Base-by-base conservation (phyloP, 2,797 vertebrate species). In the Acanthis flammea region DNA sequence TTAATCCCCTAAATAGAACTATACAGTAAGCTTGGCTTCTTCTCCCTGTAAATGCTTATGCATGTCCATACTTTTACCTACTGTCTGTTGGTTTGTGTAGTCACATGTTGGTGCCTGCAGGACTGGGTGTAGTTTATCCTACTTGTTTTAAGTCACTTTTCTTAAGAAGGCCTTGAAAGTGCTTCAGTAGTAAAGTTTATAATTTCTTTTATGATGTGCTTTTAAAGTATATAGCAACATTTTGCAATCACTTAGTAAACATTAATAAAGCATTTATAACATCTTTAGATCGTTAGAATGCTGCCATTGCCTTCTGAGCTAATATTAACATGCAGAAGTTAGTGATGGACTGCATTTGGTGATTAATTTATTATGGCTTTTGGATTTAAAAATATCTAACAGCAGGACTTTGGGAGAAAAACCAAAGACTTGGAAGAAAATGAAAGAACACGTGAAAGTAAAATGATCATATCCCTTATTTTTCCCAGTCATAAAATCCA, bases 171-270 rank as follows among this genome's bases (percentile, higher is more conserved):
- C 91, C 25, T 94, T 95, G 57, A 85, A 83, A 91, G 85, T n/a
- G 17, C 39, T 86, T 93, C 90, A 10, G 67, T 77, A 80, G 14
- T 66, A 35, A 25, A 75, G 55, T 95, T 86, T 67, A 72, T 74
- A 77, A 75, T 50, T 28, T 82, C 5, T 81, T 73, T 94, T 94
- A 88, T 70, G 45, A 90, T 79, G 41, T 63, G 31, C 63, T 94
- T 73, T 87, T 72, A 94, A 91, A 92, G 37, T 44, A 63, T 30
- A 25, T 35, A 71, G 30, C 8, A 48, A 50, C 7, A 68, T 82
- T 74, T 96, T 92, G 19, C 53, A 93, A 91, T 76, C n/a, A 39
- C 81, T 89, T 63, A 88, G 50, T 78, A 96, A 92, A 87, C 83
- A 92, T 83, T 96, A 86, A 94, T 88, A 87, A 73, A 93, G 22